Conservation (phyloP, 2,888 invertebrate species). For the Choristoneura rosaceana region DNA sequence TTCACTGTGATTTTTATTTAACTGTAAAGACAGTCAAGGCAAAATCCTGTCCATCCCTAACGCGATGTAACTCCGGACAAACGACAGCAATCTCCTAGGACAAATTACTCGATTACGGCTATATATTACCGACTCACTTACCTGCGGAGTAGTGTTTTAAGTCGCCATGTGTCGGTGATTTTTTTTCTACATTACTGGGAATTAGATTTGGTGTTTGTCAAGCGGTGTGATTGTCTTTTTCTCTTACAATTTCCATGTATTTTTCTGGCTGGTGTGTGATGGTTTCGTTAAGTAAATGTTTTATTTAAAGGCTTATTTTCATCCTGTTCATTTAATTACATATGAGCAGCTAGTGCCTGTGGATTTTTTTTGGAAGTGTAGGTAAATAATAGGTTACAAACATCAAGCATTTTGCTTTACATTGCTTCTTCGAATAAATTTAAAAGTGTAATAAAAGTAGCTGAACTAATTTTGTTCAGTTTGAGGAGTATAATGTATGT, state of each 20-base stretch:
- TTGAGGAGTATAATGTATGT: too few species aligned
- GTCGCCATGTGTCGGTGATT: conserved; percentile 19
- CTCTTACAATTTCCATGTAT: not conserved
- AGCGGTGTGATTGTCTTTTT: not conserved
- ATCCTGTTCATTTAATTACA: too few species aligned
- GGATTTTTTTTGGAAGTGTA: too few species aligned
- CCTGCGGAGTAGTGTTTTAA: conserved; percentile 39
- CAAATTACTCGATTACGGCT: conserved; percentile 42
- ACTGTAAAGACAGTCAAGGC: too few species aligned
- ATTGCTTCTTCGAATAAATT: too few species aligned
- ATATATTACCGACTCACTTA: conserved; percentile 42
- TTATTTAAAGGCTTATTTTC: not conserved
- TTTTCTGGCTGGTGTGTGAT: not conserved
- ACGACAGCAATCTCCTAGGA: conserved; percentile 39
- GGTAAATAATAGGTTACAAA: too few species aligned
- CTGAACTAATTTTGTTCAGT: too few species aligned
- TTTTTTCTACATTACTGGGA: conserved; percentile 11
- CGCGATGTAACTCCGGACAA: conserved; percentile 27
- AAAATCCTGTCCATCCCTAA: too few species aligned
- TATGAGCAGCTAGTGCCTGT: too few species aligned
- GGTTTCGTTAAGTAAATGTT: not conserved
- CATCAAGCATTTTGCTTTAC: too few species aligned
- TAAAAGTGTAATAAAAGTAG: too few species aligned
- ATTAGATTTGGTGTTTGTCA: conserved; percentile 14
- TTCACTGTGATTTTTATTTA: too few species aligned